These are phyloP conservation scores for Pararge aegeria DNA, from an alignment of 1,140 invertebrate species.

Conservation along the genomic window DNA sequence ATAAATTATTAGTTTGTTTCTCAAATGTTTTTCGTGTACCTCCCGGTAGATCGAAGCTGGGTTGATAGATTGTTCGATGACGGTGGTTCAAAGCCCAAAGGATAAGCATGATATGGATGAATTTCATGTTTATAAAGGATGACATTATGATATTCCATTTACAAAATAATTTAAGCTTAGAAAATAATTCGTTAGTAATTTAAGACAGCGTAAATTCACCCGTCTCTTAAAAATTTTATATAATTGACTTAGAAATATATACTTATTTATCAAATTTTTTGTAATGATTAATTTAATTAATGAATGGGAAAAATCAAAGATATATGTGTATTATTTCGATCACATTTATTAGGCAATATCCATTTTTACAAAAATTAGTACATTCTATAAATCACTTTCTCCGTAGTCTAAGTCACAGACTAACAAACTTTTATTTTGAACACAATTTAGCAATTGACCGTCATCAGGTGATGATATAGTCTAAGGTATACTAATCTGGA, in stretches of 20 bases:
- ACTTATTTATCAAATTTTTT: slow-evolving; percentile 78
- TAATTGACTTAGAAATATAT: slow-evolving; percentile 80
- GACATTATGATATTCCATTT: slow-evolving; percentile 74
- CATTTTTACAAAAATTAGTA: slow-evolving; percentile 5
- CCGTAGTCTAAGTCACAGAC: not conserved
- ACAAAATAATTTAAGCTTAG: slow-evolving; percentile 73
- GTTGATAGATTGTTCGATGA: not conserved
- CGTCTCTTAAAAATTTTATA: slow-evolving; percentile 79
- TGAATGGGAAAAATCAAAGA: slow-evolving; percentile 60
- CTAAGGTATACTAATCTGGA: too few relatives aligned
- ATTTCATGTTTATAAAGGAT: slow-evolving; percentile 27
- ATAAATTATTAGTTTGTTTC: not conserved
- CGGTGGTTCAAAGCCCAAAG: not conserved
- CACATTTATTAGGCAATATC: slow-evolving; percentile 53
- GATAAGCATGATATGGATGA: not conserved
- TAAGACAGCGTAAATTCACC: slow-evolving; percentile 76
- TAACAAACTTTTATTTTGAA: not conserved
- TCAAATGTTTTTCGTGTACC: not conserved
- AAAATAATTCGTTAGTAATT: slow-evolving; percentile 55
- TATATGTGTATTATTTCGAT: slow-evolving; percentile 49
- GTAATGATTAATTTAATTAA: slow-evolving; percentile 73
- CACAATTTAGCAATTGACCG: not conserved
- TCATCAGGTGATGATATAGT: too few relatives aligned
- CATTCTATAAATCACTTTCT: not conserved
- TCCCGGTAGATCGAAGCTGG: not conserved